Percentiles rank a stretch among this genome's conserved stretches.
phyloP scores from a whole-genome alignment of 2,113 vertebrate species.

The Misgurnus anguillicaudatus region DNA sequence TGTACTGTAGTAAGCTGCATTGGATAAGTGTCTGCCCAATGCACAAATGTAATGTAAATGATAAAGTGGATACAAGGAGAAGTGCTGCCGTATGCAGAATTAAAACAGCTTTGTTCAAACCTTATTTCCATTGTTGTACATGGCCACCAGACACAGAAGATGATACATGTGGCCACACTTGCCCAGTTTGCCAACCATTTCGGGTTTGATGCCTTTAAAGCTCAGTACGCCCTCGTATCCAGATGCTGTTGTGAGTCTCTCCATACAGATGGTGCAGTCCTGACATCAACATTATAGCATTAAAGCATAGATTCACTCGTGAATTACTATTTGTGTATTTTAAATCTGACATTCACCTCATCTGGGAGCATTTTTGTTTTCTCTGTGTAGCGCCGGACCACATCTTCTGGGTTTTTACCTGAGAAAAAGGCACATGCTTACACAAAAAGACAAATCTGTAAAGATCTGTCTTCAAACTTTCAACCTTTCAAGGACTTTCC shows the following conservation, averaged over 20 bases:
- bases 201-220: slow-evolving; percentile 85
- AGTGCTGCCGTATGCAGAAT: no score
- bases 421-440: slow-evolving; percentile 5
- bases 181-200: slow-evolving; percentile 92
- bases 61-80: no score
- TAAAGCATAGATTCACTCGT: no score
- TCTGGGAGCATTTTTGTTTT: slow-evolving; percentile 91
- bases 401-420: slow-evolving; percentile 95
- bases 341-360: slow-evolving; percentile 75
- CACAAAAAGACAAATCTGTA: not conserved
- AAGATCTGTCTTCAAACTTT: no score
- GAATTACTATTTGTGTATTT: no score
- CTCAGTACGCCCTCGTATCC: slow-evolving; percentile 91
- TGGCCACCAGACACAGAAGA: slow-evolving; percentile 94
- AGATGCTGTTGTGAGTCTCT: slow-evolving; percentile 85
- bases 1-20: no score
- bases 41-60: no score
- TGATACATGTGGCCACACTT: slow-evolving; percentile 96
- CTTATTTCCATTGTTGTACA: slow-evolving; percentile 98
- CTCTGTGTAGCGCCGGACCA: slow-evolving; percentile 91
- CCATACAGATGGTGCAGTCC: slow-evolving; percentile 94
- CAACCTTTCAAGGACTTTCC: no score
- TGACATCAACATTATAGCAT: slow-evolving; percentile 53
- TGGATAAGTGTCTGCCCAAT: no score
- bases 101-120: slow-evolving; percentile 61